Percentiles rank a stretch among this genome's conserved stretches.
These are phyloP conservation scores for Andrena praecox DNA, from an alignment of 2,888 invertebrate genomes.

Conservation along the genomic window DNA sequence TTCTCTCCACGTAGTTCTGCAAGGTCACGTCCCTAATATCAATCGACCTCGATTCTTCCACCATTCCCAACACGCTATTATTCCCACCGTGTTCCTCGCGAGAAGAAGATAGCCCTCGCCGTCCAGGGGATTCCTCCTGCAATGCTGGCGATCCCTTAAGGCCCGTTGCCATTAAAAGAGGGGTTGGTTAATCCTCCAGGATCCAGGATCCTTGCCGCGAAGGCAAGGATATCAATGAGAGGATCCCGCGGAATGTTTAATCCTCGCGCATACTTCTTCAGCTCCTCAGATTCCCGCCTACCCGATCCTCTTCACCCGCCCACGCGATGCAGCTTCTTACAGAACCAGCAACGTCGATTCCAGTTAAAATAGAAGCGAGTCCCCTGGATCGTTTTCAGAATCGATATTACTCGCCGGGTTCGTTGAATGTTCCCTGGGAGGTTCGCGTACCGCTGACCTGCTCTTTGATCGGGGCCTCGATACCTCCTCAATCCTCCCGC, in stretches of 20 bases:
- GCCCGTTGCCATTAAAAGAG: constrained; percentile 25
- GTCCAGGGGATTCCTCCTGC: constrained; percentile 1
- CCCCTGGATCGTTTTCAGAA: no score
- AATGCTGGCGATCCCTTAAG: constrained; percentile 22
- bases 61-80: constrained; percentile 47
- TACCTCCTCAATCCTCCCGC: background rate
- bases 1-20: background rate
- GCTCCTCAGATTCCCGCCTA: background rate
- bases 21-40: constrained; percentile 2
- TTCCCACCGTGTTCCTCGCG: background rate
- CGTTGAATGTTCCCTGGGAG: no score
- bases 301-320: no score
- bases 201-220: background rate
- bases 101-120: background rate
- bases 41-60: constrained; percentile 20
- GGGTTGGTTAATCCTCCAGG: constrained; percentile 30
- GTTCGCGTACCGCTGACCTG: no score
- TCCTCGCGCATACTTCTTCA: background rate
- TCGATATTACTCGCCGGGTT: no score
- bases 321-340: no score
- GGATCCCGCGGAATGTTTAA: constrained; percentile 19
- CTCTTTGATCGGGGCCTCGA: no score
- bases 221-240: background rate
- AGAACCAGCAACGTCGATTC: no score
- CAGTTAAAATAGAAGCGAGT: no score